Evolutionary conservation across 2,797 vertebrate species (phyloP).

Genomic region (Ctenosaura bakeri): DNA sequence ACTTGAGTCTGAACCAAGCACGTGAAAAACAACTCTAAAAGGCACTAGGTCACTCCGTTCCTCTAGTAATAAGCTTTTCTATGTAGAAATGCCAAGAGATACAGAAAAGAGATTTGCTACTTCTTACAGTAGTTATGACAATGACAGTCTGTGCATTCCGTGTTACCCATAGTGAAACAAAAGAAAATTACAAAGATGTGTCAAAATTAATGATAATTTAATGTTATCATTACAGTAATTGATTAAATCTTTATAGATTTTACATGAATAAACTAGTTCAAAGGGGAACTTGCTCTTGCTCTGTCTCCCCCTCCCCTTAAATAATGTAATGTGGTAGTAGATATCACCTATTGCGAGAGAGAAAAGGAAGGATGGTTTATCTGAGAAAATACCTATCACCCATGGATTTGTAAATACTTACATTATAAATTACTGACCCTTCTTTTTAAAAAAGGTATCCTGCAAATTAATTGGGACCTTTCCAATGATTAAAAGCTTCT

Average conservation of each 20-base stretch:
- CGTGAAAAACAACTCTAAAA: not conserved
- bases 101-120: not conserved
- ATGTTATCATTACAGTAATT: not conserved
- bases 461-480: not conserved
- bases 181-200: not conserved
- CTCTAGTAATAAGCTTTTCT: not conserved
- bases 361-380: not conserved
- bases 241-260: not conserved
- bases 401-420: not conserved
- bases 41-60: not conserved
- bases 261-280: not conserved
- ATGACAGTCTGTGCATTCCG: not conserved
- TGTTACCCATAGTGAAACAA: not conserved
- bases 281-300: not conserved
- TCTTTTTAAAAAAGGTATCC: not conserved
- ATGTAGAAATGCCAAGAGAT: not conserved
- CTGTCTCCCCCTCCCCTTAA: too few relatives aligned
- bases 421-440: not conserved
- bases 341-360: not conserved
- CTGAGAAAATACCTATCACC: too few relatives aligned
- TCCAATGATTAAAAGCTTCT: too few relatives aligned
- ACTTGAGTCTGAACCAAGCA: not conserved
- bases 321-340: too few relatives aligned
- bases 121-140: not conserved
- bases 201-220: not conserved